Conservation (phyloP, 2,888 invertebrate species). For the Drosophila infuscata region DNA sequence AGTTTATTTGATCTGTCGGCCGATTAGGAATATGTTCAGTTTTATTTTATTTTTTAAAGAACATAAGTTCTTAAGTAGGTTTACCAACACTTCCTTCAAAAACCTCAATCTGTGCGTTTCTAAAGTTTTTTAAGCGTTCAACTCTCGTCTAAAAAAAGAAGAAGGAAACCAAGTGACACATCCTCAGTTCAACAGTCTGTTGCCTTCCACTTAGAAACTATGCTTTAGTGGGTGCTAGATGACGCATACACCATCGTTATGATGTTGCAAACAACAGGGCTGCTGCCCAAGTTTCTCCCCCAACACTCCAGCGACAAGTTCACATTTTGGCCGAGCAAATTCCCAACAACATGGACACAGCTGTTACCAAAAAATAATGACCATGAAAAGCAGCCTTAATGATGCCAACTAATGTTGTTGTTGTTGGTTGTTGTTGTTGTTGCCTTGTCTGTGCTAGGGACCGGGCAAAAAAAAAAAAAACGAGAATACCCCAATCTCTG, state of each 20-base stretch:
- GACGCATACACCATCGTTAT: conserved; percentile 68
- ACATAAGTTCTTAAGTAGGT: not conserved
- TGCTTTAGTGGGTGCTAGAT: conserved; percentile 79
- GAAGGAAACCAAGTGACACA: conserved; percentile 32
- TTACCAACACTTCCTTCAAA: not conserved
- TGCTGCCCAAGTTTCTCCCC: conserved; percentile 10
- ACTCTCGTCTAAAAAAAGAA: conserved; percentile 4
- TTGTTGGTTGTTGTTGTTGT: conserved; percentile 49
- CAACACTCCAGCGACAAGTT: conserved; percentile 21
- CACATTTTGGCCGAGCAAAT: conserved; percentile 60
- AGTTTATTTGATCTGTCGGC: not conserved
- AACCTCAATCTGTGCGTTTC: not conserved
- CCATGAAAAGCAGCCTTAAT: conserved; percentile 85
- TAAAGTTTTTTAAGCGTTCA: conserved; percentile 25
- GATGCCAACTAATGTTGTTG: conserved; percentile 83
- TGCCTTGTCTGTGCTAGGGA: conserved; percentile 18
- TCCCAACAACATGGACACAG: conserved; percentile 80
- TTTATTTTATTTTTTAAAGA: not conserved
- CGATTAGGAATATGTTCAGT: not conserved
- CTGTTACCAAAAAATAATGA: conserved; percentile 85
- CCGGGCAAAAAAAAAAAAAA: conserved; percentile 7
- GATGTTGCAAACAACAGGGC: conserved; percentile 45
- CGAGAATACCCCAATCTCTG: conserved; percentile 15
- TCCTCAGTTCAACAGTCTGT: conserved; percentile 63
- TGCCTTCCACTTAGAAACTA: conserved; percentile 64